These are phyloP conservation scores for Cliona cf. orientalis DNA, from an alignment of 37 sponge, comb jelly and placozoan genomes.

Conservation along the genomic window DNA sequence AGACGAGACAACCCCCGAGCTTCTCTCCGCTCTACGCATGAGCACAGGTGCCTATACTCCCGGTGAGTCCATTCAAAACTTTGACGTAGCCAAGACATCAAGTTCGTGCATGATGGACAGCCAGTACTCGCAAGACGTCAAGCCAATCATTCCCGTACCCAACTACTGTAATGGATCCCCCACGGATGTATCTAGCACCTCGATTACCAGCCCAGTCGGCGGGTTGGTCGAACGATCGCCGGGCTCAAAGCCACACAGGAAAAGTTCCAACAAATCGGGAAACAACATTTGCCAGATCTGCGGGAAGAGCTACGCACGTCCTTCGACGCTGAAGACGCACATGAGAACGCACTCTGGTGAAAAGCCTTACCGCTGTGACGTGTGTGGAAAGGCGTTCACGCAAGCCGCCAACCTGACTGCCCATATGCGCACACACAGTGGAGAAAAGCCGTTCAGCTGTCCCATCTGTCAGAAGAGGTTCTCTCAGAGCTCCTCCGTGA, in stretches of 20 bases:
- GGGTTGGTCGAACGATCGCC: slow-evolving; percentile 31
- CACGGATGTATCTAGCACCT: not conserved
- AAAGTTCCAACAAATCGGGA: slow-evolving; percentile 22
- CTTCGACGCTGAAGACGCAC: slow-evolving; percentile 90
- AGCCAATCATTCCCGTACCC: slow-evolving; percentile 33
- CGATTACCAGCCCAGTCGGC: slow-evolving; percentile 5
- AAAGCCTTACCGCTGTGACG: slow-evolving; percentile 89
- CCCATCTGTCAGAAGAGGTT: slow-evolving; percentile 85
- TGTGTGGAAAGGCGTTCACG: slow-evolving; percentile 91
- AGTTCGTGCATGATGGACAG: slow-evolving; percentile 29
- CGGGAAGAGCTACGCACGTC: slow-evolving; percentile 80
- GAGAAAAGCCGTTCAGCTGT: slow-evolving; percentile 96
- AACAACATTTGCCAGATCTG: slow-evolving; percentile 74
- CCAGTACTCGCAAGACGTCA: slow-evolving; percentile 50
- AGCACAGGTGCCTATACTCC: slow-evolving; percentile 39
- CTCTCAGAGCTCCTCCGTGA: slow-evolving; percentile 91
- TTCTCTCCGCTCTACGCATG: slow-evolving; percentile 48
- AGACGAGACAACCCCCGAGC: slow-evolving; percentile 25
- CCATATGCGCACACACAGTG: slow-evolving; percentile 94
- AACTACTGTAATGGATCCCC: not conserved
- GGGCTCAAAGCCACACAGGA: slow-evolving; percentile 10
- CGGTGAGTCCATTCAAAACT: slow-evolving; percentile 34
- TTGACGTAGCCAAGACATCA: not conserved
- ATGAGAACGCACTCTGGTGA: slow-evolving; percentile 90
- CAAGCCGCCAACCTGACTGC: slow-evolving; percentile 97